Evolutionary conservation across 2,888 invertebrate species (phyloP).

Genomic region (Lepetodrilus schrolli): DNA sequence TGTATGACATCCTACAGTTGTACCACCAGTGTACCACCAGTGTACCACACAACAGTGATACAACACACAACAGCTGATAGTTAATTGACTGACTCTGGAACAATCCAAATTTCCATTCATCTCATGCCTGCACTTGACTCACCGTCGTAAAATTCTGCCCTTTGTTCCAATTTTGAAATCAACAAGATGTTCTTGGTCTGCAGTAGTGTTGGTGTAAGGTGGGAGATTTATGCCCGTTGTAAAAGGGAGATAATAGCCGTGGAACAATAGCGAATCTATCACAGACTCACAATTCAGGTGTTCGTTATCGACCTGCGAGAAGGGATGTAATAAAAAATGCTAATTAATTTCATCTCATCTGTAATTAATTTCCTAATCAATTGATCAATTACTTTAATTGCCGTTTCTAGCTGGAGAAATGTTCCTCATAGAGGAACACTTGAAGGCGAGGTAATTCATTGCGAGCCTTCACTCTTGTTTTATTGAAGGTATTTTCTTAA

Average conservation of each 20-base stretch:
- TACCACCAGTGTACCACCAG: too few species aligned
- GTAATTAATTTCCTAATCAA: constrained; percentile 25
- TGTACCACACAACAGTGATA: too few species aligned
- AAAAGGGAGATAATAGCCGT: neutral
- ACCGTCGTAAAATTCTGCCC: neutral
- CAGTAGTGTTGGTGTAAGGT: constrained; percentile 1
- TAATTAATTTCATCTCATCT: constrained; percentile 25
- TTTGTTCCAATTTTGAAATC: neutral
- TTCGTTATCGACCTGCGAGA: neutral
- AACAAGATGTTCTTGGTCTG: neutral
- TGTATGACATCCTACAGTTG: too few species aligned
- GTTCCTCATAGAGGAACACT: too few species aligned
- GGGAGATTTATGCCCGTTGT: neutral
- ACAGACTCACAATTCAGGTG: neutral
- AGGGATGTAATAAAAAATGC: constrained; percentile 20
- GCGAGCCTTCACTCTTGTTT: too few species aligned
- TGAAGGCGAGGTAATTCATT: too few species aligned
- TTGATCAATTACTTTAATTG: neutral
- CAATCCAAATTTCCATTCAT: constrained; percentile 26
- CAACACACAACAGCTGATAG: too few species aligned
- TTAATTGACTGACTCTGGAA: too few species aligned
- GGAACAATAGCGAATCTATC: constrained; percentile 10
- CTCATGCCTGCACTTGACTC: neutral
- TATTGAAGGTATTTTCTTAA: too few species aligned
- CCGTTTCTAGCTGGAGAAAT: neutral